Evolutionary conservation across 2,113 vertebrate species (phyloP).

Genomic region (Sterna hirundo): DNA sequence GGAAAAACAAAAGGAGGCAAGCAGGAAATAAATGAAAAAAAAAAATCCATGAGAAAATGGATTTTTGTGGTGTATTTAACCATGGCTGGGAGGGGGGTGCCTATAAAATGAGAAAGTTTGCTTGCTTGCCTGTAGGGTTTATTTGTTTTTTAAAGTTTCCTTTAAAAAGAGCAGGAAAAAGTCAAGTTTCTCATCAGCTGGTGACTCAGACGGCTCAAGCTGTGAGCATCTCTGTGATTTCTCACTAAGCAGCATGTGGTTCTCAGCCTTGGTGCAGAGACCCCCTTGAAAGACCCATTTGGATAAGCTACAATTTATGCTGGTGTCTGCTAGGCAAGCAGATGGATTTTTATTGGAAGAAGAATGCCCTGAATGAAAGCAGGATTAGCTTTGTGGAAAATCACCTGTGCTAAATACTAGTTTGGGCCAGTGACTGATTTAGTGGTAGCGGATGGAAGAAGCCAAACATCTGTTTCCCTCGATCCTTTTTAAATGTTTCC

Average conservation of each 20-base stretch:
- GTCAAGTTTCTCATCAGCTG: constrained; percentile 44
- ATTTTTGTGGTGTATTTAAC: constrained; percentile 49
- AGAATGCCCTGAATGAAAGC: constrained; percentile 25
- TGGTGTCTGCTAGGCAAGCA: constrained; percentile 6
- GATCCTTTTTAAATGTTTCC: constrained; percentile 15
- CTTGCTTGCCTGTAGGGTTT: constrained; percentile 15
- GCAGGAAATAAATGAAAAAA: constrained; percentile 43
- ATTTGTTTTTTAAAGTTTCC: constrained; percentile 39
- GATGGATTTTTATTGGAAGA: constrained; percentile 43
- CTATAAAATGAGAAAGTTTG: constrained; percentile 36
- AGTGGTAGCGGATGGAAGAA: constrained; percentile 10
- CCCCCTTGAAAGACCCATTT: constrained; percentile 1
- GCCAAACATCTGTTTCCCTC: constrained; percentile 68
- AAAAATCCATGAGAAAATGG: constrained; percentile 46
- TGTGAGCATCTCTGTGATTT: constrained; percentile 19
- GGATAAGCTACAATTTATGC: constrained; percentile 1
- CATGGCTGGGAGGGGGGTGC: neutral
- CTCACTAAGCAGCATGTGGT: constrained; percentile 36
- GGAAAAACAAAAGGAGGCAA: constrained; percentile 23
- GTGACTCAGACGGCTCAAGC: constrained; percentile 38
- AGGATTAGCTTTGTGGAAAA: constrained; percentile 59
- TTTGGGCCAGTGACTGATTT: constrained; percentile 42
- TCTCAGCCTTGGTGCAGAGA: neutral
- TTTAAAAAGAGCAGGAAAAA: constrained; percentile 40
- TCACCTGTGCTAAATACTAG: constrained; percentile 54